Conservation (phyloP, 2,888 invertebrate species). For the Muscina levida region DNA sequence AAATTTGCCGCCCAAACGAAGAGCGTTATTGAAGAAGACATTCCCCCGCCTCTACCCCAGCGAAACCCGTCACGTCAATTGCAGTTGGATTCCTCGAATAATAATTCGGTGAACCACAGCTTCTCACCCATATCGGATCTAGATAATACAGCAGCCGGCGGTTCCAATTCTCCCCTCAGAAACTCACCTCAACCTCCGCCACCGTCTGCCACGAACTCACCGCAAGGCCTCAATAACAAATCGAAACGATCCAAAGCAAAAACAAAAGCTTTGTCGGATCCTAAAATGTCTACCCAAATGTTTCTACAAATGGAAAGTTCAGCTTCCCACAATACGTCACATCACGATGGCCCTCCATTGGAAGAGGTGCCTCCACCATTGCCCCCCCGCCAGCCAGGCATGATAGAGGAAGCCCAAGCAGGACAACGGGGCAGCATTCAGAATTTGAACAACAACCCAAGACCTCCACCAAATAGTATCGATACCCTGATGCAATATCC, state of each 20-base stretch:
- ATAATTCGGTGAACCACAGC: conserved; percentile 57
- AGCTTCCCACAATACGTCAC: conserved; percentile 48
- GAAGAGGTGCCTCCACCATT: conserved; percentile 81
- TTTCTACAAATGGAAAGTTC: conserved; percentile 79
- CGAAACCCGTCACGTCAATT: conserved; percentile 79
- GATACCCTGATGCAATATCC: conserved; percentile 79
- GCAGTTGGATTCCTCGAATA: conserved; percentile 70
- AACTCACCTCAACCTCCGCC: conserved; percentile 56
- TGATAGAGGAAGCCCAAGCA: conserved; percentile 75
- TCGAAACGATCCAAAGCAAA: conserved; percentile 76
- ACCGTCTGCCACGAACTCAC: conserved; percentile 50
- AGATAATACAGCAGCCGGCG: conserved; percentile 71
- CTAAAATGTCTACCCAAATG: conserved; percentile 80
- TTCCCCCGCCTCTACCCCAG: conserved; percentile 82
- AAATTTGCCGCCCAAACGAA: conserved; percentile 76
- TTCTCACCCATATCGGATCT: conserved; percentile 78
- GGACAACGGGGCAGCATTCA: conserved; percentile 73
- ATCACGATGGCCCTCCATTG: conserved; percentile 66
- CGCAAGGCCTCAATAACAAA: conserved; percentile 55
- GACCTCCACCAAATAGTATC: conserved; percentile 78
- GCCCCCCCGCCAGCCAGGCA: conserved; percentile 82
- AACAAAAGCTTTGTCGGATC: conserved; percentile 80
- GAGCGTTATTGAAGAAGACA: conserved; percentile 73
- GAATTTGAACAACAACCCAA: conserved; percentile 68
- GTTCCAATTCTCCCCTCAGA: conserved; percentile 62